Percentiles rank a stretch among this genome's conserved stretches.
Conservation (phyloP, 1,140 invertebrate species). For the Drosophila sproati region DNA sequence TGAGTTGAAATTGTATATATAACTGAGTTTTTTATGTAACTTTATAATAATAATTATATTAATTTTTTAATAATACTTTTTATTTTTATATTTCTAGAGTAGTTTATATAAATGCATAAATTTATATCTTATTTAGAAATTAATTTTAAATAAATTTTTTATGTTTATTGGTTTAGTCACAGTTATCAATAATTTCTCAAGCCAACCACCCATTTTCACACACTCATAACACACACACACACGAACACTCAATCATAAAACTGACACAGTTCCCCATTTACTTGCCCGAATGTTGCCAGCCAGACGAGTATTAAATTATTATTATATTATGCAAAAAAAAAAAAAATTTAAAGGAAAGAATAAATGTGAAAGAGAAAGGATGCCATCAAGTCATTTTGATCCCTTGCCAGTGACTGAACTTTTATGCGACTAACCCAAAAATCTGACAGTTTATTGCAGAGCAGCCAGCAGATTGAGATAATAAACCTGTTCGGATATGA, state of each 20-base stretch:
- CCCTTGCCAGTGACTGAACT: slow-evolving; percentile 43
- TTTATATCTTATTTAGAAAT: not conserved
- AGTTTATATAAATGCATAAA: not conserved
- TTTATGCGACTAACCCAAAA: slow-evolving; percentile 57
- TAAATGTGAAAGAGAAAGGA: slow-evolving; percentile 10
- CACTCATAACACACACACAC: slow-evolving; percentile 9
- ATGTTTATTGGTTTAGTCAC: not conserved
- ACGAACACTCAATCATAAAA: slow-evolving; percentile 23
- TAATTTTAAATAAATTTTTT: not conserved
- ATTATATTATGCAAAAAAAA: slow-evolving; percentile 59
- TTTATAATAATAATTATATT: too few relatives aligned
- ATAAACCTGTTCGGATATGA: slow-evolving; percentile 40
- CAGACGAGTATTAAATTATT: slow-evolving; percentile 60
- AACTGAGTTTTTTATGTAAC: too few relatives aligned
- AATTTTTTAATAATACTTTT: not conserved
- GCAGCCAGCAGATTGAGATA: slow-evolving; percentile 34
- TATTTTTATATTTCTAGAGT: not conserved
- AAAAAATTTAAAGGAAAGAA: not conserved
- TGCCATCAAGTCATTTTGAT: slow-evolving; percentile 45
- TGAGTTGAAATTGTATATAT: too few relatives aligned
- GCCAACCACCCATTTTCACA: slow-evolving; percentile 9
- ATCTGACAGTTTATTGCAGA: slow-evolving; percentile 48
- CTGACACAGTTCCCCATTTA: slow-evolving; percentile 60
- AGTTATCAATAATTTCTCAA: not conserved
- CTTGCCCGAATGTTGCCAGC: slow-evolving; percentile 15